A percentile compares a stretch with the other conserved stretches of the same genome.
Evolutionary conservation across 2,888 invertebrate genomes (phyloP).

Genomic region (Litoditis marina): DNA sequence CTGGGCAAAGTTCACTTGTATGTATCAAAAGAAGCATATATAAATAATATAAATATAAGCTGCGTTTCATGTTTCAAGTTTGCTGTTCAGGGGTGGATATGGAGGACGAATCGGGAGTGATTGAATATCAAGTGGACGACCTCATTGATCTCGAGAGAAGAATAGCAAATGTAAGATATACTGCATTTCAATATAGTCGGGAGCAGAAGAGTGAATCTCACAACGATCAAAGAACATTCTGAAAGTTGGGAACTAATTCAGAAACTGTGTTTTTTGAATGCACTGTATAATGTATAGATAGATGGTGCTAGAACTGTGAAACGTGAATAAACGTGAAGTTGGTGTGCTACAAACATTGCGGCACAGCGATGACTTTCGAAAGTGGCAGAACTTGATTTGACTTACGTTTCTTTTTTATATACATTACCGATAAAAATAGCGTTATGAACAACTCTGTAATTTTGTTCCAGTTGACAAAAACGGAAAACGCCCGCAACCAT

Average conservation of each 20-base stretch:
- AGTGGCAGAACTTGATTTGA: no score
- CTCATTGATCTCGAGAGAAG: conserved; percentile 48
- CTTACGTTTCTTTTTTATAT: not conserved
- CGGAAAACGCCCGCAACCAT: conserved; percentile 40
- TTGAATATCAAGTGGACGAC: conserved; percentile 46
- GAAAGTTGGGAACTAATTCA: no score
- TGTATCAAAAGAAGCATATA: not conserved
- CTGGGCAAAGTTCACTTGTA: no score
- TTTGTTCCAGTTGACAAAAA: conserved; percentile 37
- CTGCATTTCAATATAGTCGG: no score
- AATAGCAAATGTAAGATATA: conserved; percentile 42
- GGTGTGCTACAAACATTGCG: no score
- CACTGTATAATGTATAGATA: no score
- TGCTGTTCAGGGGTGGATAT: conserved; percentile 30
- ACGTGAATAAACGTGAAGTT: no score
- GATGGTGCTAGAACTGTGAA: no score
- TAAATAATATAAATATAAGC: not conserved
- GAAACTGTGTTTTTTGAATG: no score
- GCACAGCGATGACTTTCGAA: no score
- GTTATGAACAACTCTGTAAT: not conserved
- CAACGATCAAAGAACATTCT: no score
- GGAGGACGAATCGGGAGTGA: conserved; percentile 46
- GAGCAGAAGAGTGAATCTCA: no score
- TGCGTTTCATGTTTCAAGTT: not conserved
- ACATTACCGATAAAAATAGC: conserved; percentile 2